phyloP scores from a whole-genome alignment of 2,888 invertebrate genomes.

The Calephelis perditalis region DNA sequence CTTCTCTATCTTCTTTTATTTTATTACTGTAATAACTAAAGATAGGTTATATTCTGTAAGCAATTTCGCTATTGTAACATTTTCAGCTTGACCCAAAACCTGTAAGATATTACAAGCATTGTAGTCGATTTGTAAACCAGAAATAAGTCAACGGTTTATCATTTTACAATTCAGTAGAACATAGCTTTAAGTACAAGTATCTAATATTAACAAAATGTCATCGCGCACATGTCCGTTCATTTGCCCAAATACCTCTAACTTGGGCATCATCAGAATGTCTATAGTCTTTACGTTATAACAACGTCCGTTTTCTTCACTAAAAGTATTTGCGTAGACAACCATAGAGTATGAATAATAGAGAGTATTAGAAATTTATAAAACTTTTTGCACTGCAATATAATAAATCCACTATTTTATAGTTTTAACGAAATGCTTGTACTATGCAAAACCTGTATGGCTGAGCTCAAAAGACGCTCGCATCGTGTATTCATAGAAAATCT shows the following conservation, averaged over 20 bases:
- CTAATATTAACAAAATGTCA: background rate
- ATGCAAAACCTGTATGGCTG: conserved; percentile 68
- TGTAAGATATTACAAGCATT: conserved; percentile 1
- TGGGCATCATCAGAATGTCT: conserved; percentile 12
- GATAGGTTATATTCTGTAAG: no score
- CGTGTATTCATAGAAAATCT: conserved; percentile 67
- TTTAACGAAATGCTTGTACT: conserved; percentile 69
- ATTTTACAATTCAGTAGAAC: conserved; percentile 5
- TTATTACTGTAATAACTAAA: background rate
- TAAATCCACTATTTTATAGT: conserved; percentile 71
- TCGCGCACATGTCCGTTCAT: conserved; percentile 5
- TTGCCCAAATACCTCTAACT: conserved; percentile 8
- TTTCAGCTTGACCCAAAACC: conserved; percentile 4
- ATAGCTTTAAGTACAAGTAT: background rate
- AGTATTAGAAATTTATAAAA: conserved; percentile 33
- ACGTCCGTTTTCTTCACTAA: conserved; percentile 1
- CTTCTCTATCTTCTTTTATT: background rate
- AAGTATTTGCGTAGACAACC: conserved; percentile 25
- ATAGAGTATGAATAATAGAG: conserved; percentile 19
- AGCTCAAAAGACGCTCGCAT: conserved; percentile 52
- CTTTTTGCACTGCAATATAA: conserved; percentile 71
- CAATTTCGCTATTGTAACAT: background rate
- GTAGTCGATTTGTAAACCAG: background rate
- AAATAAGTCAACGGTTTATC: background rate
- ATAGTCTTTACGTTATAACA: background rate